phyloP scores from a whole-genome alignment of 2,113 vertebrate genomes.

The Conger conger region DNA sequence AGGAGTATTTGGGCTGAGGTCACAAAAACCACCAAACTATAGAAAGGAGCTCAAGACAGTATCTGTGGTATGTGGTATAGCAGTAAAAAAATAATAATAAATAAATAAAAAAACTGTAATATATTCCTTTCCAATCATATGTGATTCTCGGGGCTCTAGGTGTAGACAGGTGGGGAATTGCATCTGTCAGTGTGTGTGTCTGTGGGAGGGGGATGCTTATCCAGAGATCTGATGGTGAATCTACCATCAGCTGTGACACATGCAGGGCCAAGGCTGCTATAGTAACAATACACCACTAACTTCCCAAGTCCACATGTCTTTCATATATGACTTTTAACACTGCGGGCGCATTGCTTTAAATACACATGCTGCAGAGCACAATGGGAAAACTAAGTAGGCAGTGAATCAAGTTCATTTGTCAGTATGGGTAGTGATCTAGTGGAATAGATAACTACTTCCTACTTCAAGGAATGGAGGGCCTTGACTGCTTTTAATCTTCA shows the following conservation, averaged over 20 bases:
- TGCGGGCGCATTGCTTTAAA: neutral
- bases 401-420: neutral
- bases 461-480: neutral
- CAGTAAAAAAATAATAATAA: neutral
- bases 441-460: neutral
- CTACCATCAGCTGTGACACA: constrained; percentile 1
- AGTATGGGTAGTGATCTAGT: neutral
- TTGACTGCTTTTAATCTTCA: neutral
- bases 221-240: neutral
- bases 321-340: neutral
- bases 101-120: neutral
- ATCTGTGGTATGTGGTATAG: neutral
- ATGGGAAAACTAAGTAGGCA: neutral
- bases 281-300: neutral
- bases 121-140: neutral
- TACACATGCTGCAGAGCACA: neutral
- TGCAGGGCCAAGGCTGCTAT: neutral
- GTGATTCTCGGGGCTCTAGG: too few relatives aligned
- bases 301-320: neutral
- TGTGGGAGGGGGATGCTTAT: neutral
- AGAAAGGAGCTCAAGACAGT: neutral
- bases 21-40: too few relatives aligned
- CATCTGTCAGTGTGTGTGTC: neutral
- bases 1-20: too few relatives aligned
- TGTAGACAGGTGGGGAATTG: neutral